Base-by-base conservation (phyloP, 2,888 invertebrate species). In the Malthinus flaveolus region DNA sequence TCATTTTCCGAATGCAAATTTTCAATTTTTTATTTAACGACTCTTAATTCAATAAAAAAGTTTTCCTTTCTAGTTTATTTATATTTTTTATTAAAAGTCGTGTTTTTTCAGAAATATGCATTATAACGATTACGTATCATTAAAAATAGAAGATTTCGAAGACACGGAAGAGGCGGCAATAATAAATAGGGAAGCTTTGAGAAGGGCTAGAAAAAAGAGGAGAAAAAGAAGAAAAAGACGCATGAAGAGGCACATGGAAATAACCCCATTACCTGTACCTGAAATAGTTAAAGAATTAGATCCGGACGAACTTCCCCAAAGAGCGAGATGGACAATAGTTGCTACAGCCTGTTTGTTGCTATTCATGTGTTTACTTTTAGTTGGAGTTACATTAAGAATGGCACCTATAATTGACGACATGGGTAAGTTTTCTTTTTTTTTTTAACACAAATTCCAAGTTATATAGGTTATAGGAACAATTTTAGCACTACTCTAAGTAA, bases 341-440 rank as follows among this genome's bases (percentile, higher is more conserved):
- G 90, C 92, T 71, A 94, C 95, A 39, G 95, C 95, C 61, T 92
- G 92, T 73, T 82, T 95, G 63, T 82, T 95, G 65, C 85, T 95
- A 59, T 87, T 93, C 73, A 91, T 95, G 82, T 94, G 95, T 79
- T 85, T 96, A 70, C 83, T 95, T 65, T 82, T 96, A 59, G 95
- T 96, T 32, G 95, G 95, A 10, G 90, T 95, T 55, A 95, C 95
- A 3, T 82, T 96, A 32, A 84, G 95, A 64, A 94, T 96, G 93
- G 95, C 95, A 9, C 95, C 95, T 8, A 89, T 95, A 67, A 96
- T 96, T 72, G 95, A 96, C 76, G 95, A 95, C 73, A 92, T 95
- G 90, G 95, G 95, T 95, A 80, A 89, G 91, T 86, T 7, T 44
- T 35, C 13, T 37, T 37, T 10, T 3, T 34, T 7, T 7, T 6